These are phyloP conservation scores for Apeira syringaria DNA, from an alignment of 2,888 invertebrate species.

Conservation along the genomic window DNA sequence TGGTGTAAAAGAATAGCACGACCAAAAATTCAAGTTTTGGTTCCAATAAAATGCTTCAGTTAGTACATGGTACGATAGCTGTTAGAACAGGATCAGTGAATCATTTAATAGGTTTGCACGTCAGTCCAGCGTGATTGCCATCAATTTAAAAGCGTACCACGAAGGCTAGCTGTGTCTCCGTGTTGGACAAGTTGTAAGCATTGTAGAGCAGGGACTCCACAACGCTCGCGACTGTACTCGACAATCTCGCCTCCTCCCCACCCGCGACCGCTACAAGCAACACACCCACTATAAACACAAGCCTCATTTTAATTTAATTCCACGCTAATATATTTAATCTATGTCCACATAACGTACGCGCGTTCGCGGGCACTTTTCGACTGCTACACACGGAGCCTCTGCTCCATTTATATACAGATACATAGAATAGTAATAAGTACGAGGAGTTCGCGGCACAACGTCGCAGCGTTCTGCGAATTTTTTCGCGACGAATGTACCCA, in stretches of 20 bases:
- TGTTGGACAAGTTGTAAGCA: constrained; percentile 48
- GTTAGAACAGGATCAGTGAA: constrained; percentile 8
- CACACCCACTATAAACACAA: constrained; percentile 42
- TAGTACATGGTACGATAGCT: neutral
- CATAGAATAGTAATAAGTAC: constrained; percentile 59
- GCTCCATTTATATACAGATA: constrained; percentile 75
- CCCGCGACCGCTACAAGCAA: constrained; percentile 41
- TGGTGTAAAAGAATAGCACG: too few relatives aligned
- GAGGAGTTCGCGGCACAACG: constrained; percentile 36
- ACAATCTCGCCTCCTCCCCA: constrained; percentile 36
- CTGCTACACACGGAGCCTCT: constrained; percentile 65
- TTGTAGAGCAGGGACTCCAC: constrained; percentile 43
- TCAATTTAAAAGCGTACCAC: constrained; percentile 52
- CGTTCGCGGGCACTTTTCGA: constrained; percentile 71
- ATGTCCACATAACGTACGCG: constrained; percentile 48
- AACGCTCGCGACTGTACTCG: constrained; percentile 16
- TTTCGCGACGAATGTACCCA: too few relatives aligned
- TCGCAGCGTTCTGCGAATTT: constrained; percentile 6
- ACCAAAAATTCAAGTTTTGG: too few relatives aligned
- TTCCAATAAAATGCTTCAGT: too few relatives aligned
- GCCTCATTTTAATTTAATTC: constrained; percentile 47
- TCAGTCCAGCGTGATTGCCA: constrained; percentile 31
- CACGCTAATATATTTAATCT: constrained; percentile 41
- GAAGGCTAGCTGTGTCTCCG: constrained; percentile 60
- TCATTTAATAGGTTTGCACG: constrained; percentile 13